phyloP scores from a whole-genome alignment of 2,888 invertebrate genomes.

The Cataglyphis livida region DNA sequence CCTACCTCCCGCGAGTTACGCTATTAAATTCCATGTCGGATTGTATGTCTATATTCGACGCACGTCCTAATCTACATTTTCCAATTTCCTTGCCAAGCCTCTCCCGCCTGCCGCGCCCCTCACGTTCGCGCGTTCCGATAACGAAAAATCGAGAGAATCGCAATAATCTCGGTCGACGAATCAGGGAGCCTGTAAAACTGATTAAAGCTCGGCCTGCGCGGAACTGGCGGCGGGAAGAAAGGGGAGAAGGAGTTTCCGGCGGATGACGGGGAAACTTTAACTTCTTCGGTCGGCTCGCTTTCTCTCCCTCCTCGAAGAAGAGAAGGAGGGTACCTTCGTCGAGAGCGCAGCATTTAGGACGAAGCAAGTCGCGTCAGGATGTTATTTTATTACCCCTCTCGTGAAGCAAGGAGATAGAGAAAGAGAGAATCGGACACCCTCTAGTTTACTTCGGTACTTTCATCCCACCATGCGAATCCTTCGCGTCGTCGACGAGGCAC shows the following conservation, averaged over 20 bases:
- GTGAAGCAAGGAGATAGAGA: slow-evolving; percentile 31
- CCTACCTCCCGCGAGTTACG: slow-evolving; percentile 47
- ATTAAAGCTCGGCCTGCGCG: slow-evolving; percentile 63
- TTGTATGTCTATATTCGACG: slow-evolving; percentile 56
- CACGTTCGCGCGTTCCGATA: slow-evolving; percentile 45
- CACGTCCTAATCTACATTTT: slow-evolving; percentile 74
- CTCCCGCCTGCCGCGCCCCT: slow-evolving; percentile 35
- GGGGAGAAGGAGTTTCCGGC: slow-evolving; percentile 35
- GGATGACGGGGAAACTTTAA: slow-evolving; percentile 66
- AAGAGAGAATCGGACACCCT: slow-evolving; percentile 68
- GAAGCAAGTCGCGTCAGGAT: slow-evolving; percentile 64
- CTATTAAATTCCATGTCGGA: slow-evolving; percentile 60
- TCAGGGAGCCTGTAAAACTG: slow-evolving; percentile 64
- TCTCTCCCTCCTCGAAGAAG: slow-evolving; percentile 30
- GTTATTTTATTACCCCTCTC: slow-evolving; percentile 81
- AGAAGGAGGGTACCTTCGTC: slow-evolving; percentile 46
- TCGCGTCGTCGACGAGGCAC: slow-evolving; percentile 50
- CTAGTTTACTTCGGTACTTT: slow-evolving; percentile 46
- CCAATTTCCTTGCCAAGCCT: slow-evolving; percentile 65
- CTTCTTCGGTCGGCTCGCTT: slow-evolving; percentile 63
- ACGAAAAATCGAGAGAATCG: slow-evolving; percentile 70
- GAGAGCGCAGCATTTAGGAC: slow-evolving; percentile 60
- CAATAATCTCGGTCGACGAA: slow-evolving; percentile 61
- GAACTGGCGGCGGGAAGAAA: background rate
- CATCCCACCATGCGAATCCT: slow-evolving; percentile 43